Evolutionary conservation across 1,140 invertebrate species (phyloP).

Genomic region (Drosophila paulistorum): DNA sequence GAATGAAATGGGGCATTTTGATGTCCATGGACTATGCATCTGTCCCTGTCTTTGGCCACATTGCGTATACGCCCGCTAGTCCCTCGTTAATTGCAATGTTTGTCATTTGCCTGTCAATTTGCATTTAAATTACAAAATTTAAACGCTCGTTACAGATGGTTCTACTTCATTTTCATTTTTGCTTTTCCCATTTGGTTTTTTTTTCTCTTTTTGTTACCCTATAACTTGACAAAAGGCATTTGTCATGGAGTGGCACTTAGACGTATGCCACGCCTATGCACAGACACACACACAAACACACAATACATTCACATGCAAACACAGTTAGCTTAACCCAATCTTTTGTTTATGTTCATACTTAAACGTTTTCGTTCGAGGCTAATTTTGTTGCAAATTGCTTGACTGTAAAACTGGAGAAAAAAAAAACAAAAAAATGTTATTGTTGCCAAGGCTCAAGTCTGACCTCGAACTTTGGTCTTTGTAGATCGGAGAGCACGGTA

Average conservation of each 20-base stretch:
- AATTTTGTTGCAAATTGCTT: conserved; percentile 78
- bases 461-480: conserved; percentile 73
- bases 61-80: conserved; percentile 75
- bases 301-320: background rate
- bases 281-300: conserved; percentile 22
- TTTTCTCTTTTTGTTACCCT: conserved; percentile 10
- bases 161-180: conserved; percentile 13
- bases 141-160: conserved; percentile 57
- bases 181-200: conserved; percentile 15
- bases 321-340: conserved; percentile 62
- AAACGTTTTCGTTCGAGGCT: conserved; percentile 53
- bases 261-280: conserved; percentile 43
- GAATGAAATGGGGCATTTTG: background rate
- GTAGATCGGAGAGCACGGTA: conserved; percentile 29
- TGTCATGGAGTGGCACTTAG: conserved; percentile 55
- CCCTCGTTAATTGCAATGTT: conserved; percentile 80
- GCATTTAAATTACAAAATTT: conserved; percentile 82
- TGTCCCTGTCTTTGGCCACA: conserved; percentile 50
- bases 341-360: conserved; percentile 64
- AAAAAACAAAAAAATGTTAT: background rate
- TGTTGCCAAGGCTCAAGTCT: conserved; percentile 17
- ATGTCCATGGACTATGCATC: conserved; percentile 14
- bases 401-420: conserved; percentile 62
- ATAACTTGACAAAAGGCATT: conserved; percentile 48
- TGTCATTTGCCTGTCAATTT: conserved; percentile 79